phyloP scores from a whole-genome alignment of 2,888 invertebrate genomes.

The Esperia sulphurella region DNA sequence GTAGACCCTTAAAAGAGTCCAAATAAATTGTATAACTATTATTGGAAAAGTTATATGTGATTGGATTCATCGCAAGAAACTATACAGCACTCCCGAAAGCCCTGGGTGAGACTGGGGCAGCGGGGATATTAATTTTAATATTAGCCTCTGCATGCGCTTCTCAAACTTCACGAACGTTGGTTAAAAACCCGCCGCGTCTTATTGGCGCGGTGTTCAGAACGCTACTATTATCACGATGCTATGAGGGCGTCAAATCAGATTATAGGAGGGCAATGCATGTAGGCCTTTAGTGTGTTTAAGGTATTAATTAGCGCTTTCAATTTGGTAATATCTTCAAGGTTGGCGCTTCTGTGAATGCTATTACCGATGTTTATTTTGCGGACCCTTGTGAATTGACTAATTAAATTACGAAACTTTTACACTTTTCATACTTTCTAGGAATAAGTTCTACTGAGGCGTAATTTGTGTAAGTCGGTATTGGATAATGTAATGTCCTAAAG shows the following conservation, averaged over 20 bases:
- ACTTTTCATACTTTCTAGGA: too few relatives aligned
- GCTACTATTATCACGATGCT: conserved; percentile 24
- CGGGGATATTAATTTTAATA: conserved; percentile 75
- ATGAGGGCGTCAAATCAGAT: conserved; percentile 18
- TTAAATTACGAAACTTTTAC: neutral
- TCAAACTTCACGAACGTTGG: conserved; percentile 45
- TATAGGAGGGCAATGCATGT: conserved; percentile 31
- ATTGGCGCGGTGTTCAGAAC: conserved; percentile 14
- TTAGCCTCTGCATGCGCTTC: conserved; percentile 57
- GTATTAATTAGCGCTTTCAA: conserved; percentile 35
- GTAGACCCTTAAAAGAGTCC: conserved; percentile 45
- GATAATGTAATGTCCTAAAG: too few relatives aligned
- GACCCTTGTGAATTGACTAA: conserved; percentile 18
- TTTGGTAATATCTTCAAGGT: conserved; percentile 38
- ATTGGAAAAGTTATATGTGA: conserved; percentile 48
- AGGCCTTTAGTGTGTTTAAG: conserved; percentile 33
- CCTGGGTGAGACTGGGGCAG: conserved; percentile 69
- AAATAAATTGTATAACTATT: conserved; percentile 25
- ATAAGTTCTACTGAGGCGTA: too few relatives aligned
- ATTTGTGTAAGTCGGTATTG: too few relatives aligned
- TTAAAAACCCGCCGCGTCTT: conserved; percentile 18
- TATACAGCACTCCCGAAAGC: conserved; percentile 54
- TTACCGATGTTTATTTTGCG: conserved; percentile 14
- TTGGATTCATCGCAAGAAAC: conserved; percentile 53
- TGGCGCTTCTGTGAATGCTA: conserved; percentile 23